Base-by-base conservation (phyloP, 2,113 vertebrate genomes). In the Cepphus grylle region DNA sequence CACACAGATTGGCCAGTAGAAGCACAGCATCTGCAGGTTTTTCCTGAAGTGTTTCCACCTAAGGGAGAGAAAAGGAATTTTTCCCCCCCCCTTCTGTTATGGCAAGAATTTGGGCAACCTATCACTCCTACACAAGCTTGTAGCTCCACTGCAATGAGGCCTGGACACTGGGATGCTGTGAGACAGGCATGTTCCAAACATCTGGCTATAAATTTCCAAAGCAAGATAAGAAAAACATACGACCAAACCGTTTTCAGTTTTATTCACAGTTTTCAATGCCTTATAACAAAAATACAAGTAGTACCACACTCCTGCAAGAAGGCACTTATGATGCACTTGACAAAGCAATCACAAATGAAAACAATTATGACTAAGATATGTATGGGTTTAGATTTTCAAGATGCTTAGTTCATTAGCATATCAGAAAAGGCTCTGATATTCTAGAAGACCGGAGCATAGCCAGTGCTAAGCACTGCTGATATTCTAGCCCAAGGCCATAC, bases 1-100 rank as follows among this genome's bases (percentile, higher is more conserved):
- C 12, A 34, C 42, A 78, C 69, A 94, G 47, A 69, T 26, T 62
- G 73, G 92, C 85, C 90, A 94, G 14, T 93, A 87, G 93, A 96
- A 94, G 52, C 47, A 77, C 49, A 63, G 73, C n/a, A 71, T 29
- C 58, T 59, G 49, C 67, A 72, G 53, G 61, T n/a, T 84, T 95
- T 71, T 84, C 45, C n/a, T 3, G 0, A 71, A 66, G 47, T 43
- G 42, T 83, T 87, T 93, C 80, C 27, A 27, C n/a, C 71, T 83
- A 26, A 43, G 38, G 40, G 40, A 92, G 22, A 77, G 15, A 67
- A 92, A 72, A 96, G 29, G 6, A 10, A 25, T 78, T 94, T 55
- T 9, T 5, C 9, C 1, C 0, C 2, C 23, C 1, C 19, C 6
- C 1, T 81, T 53, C n/a, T 74, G 27, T 6, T 67, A 78, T 45